These are phyloP conservation scores for Pagetopsis macropterus DNA, from an alignment of 2,797 vertebrate genomes.

Conservation along the genomic window DNA sequence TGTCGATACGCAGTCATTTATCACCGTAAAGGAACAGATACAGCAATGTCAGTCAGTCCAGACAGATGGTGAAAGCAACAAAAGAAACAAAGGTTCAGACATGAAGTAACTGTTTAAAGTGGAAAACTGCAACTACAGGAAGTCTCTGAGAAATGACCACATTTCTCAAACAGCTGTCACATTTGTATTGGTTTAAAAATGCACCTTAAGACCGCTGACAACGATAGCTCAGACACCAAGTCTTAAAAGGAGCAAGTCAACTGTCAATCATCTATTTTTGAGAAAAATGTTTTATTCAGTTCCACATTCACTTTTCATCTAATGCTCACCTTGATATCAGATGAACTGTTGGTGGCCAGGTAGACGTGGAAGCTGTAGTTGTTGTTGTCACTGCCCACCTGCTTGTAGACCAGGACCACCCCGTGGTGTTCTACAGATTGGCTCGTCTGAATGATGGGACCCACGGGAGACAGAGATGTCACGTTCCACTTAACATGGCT, in stretches of 20 bases:
- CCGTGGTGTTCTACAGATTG: conserved; percentile 84
- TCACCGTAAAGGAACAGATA: conserved; percentile 18
- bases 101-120: not conserved
- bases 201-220: not conserved
- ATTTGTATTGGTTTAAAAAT: conserved; percentile 7
- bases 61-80: not conserved
- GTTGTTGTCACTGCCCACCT: conserved; percentile 67
- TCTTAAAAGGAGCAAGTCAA: not conserved
- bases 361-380: conserved; percentile 88
- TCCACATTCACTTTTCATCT: not conserved
- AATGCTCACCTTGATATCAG: conserved; percentile 85
- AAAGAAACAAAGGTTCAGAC: not conserved
- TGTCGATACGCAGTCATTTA: not conserved
- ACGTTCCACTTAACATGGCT: conserved; percentile 89
- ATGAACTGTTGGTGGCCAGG: conserved; percentile 88
- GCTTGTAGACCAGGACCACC: conserved; percentile 88
- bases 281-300: not conserved
- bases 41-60: not conserved
- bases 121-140: conserved; percentile 34
- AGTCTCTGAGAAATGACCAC: conserved; percentile 21
- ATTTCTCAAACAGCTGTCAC: conserved; percentile 17
- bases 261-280: not conserved
- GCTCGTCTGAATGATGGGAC: conserved; percentile 83
- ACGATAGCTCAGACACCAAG: not conserved
- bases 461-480: conserved; percentile 89